Conservation (phyloP, 2,888 invertebrate species). For the Prenolepis imparis region DNA sequence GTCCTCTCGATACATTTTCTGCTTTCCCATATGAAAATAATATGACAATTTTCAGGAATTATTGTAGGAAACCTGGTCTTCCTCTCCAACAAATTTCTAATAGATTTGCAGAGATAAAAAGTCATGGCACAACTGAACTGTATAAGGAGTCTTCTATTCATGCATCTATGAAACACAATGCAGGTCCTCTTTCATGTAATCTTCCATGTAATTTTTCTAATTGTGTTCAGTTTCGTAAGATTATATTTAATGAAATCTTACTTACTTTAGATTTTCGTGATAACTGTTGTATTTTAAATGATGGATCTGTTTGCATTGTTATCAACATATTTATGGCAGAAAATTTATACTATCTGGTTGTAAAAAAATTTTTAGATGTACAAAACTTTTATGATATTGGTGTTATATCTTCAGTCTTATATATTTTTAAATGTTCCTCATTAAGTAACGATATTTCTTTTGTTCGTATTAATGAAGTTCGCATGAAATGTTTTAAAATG, state of each 20-base stretch:
- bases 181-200: not conserved
- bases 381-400: not conserved
- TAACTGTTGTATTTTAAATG: not conserved
- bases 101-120: not conserved
- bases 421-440: not conserved
- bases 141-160: not conserved
- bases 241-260: conserved; percentile 1
- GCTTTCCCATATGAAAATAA: conserved; percentile 20
- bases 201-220: not conserved
- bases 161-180: not conserved
- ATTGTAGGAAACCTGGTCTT: not conserved
- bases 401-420: not conserved
- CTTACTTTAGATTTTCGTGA: not conserved
- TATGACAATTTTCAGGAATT: not conserved
- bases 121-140: not conserved
- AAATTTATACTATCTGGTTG: not conserved
- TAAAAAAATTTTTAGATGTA: conserved; percentile 2
- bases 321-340: not conserved
- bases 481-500: not conserved
- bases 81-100: not conserved
- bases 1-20: conserved; percentile 1
- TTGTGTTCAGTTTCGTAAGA: not conserved
- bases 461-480: not conserved
- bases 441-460: not conserved
- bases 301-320: not conserved